A percentile compares a stretch with the other conserved stretches of the same genome.
Evolutionary conservation across 1,140 invertebrate species (phyloP).

Genomic region (Halictus rubicundus): DNA sequence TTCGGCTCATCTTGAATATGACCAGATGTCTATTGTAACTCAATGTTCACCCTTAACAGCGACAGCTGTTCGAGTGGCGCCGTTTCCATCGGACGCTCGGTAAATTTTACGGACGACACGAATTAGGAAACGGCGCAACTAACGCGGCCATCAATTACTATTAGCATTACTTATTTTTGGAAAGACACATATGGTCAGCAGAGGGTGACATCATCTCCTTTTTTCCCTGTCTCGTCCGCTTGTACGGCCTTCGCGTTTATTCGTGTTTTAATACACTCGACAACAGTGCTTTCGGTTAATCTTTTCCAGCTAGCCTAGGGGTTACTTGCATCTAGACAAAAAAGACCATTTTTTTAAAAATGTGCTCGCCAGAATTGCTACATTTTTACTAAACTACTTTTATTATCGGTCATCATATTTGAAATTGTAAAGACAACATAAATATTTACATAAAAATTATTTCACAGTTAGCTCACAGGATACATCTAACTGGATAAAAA

Average conservation of each 20-base stretch:
- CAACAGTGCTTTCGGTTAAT: not conserved
- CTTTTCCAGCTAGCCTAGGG: not conserved
- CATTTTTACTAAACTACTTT: too few relatives aligned
- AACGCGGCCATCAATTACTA: slow-evolving; percentile 76
- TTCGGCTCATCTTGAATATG: slow-evolving; percentile 48
- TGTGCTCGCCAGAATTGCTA: too few relatives aligned
- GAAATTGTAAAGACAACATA: too few relatives aligned
- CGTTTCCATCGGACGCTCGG: slow-evolving; percentile 62
- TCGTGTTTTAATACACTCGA: slow-evolving; percentile 13
- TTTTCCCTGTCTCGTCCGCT: slow-evolving; percentile 26
- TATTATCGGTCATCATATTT: too few relatives aligned
- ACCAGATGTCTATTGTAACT: slow-evolving; percentile 71
- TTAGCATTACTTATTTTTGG: slow-evolving; percentile 76
- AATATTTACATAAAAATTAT: too few relatives aligned
- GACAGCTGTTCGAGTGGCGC: slow-evolving; percentile 69
- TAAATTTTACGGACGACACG: slow-evolving; percentile 71
- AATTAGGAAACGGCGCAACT: slow-evolving; percentile 69
- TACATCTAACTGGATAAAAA: too few relatives aligned
- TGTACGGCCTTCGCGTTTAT: slow-evolving; percentile 8
- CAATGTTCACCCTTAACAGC: slow-evolving; percentile 65
- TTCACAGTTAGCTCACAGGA: too few relatives aligned
- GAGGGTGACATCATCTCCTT: slow-evolving; percentile 68
- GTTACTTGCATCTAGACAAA: too few relatives aligned
- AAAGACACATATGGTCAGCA: slow-evolving; percentile 75
- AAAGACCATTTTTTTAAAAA: too few relatives aligned